A percentile compares a stretch with the other conserved stretches of the same genome.
phyloP scores from a whole-genome alignment of 92 coral and sea anemone genomes.

The Epizoanthus illoricatus region DNA sequence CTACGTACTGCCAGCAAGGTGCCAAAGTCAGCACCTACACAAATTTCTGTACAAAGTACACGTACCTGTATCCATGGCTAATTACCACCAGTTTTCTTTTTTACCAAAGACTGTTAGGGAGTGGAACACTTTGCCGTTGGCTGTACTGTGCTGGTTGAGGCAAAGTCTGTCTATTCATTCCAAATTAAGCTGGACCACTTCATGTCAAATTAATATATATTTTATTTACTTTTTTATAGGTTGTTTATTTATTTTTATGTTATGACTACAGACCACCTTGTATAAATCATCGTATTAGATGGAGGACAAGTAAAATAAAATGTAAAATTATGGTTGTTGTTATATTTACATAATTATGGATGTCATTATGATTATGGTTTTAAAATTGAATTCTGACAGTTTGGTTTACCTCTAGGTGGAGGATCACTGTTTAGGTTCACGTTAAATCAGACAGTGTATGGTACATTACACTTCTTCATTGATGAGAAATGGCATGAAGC shows the following conservation, averaged over 20 bases:
- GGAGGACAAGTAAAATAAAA: neutral
- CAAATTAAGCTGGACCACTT: neutral
- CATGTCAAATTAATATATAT: neutral
- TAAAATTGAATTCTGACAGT: no score
- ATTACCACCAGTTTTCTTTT: no score
- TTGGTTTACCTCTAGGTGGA: constrained; percentile 41
- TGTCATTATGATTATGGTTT: no score
- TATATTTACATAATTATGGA: no score
- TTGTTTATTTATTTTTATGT: neutral
- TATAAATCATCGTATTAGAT: neutral
- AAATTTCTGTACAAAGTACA: no score
- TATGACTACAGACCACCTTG: neutral
- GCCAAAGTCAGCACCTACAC: no score
- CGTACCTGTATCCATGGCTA: no score
- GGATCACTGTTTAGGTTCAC: constrained; percentile 65
- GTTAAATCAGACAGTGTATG: constrained; percentile 66
- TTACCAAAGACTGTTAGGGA: neutral
- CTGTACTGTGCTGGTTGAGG: neutral
- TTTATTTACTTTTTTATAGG: neutral
- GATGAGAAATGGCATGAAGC: constrained; percentile 85
- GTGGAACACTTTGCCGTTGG: neutral
- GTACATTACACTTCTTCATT: constrained; percentile 75
- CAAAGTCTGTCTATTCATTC: neutral
- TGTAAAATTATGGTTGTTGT: no score
- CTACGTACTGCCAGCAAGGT: no score